Evolutionary conservation across 2,113 vertebrate species (phyloP).

Genomic region (Chinchilla lanigera): DNA sequence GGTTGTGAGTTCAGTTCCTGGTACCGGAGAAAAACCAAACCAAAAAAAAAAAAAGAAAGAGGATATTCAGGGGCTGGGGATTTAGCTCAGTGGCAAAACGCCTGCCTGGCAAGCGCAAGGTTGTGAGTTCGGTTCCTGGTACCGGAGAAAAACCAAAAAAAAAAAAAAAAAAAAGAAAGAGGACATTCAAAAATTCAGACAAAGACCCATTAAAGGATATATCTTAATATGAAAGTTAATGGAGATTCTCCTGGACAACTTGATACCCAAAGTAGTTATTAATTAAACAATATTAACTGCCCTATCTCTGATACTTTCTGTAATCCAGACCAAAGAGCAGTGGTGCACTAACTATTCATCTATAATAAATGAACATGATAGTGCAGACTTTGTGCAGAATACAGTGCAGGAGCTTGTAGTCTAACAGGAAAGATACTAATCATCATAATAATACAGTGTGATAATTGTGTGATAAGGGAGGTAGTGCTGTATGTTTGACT

Average conservation of each 20-base stretch:
- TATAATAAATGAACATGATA: background rate
- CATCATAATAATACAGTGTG: background rate
- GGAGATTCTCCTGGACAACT: background rate
- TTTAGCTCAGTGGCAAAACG: too few relatives aligned
- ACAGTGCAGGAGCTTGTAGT: background rate
- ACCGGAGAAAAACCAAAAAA: too few relatives aligned
- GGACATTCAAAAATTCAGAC: conserved; percentile 14
- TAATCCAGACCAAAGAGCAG: background rate
- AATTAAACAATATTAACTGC: background rate
- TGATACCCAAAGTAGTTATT: background rate
- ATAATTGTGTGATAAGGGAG: background rate
- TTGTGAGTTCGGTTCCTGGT: too few relatives aligned
- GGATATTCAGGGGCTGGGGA: too few relatives aligned
- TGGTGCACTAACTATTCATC: background rate
- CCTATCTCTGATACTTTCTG: background rate
- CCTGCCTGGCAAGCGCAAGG: too few relatives aligned
- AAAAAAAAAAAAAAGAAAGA: too few relatives aligned
- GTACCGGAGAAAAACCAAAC: too few relatives aligned
- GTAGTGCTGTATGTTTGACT: background rate
- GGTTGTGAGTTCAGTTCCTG: too few relatives aligned
- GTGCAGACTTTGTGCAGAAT: background rate
- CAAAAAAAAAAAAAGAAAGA: too few relatives aligned
- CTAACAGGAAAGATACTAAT: background rate
- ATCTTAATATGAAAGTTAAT: background rate
- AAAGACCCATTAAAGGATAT: background rate